Evolutionary conservation across 1,140 invertebrate genomes (phyloP), one percentile per base, ranked within the genome.

Genomic region (Zophobas morio): DNA sequence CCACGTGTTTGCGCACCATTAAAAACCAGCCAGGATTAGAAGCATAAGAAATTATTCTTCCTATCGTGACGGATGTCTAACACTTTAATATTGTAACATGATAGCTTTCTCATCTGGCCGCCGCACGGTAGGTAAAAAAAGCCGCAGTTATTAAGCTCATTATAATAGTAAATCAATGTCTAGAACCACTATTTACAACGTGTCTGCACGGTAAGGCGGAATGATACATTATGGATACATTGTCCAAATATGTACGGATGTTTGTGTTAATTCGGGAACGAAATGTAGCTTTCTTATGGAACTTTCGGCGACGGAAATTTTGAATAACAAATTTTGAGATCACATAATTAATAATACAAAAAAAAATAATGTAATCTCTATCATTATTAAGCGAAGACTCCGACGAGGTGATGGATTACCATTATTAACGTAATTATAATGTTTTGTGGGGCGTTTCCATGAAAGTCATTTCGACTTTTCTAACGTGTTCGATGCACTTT

Each of bases 1-100:
- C 49, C 49, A 51, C 49, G 49, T 51, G 49, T 51, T 51, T 51
- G 49, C 49, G 49, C 49, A 51, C 49, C 49, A 51, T 51, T 51
- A 6, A 51, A 51, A 51, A 6, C 4, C 49, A 20, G 49, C 3
- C 49, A 51, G 49, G 49, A 51, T 51, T 51, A 51, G 49, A 51
- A 51, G 49, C 49, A 20, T 51, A 51, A 51, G 49, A 51, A 51
- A 51, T 51, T 51, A 51, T 51, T 51, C 49, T 51, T 51, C 49
- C 49, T 51, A 20, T 51, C 49, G 49, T 51, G 49, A 51, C 49
- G 49, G 49, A 51, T 51, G 49, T 51, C 49, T 20, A 51, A 51
- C 49, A 51, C 49, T 51, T 51, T 51, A 51, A 51, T 51, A 51
- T 20, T 51, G 49, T 51, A 51, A 51, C n/a, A 51, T 51, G 49